Conservation (phyloP, 2,113 vertebrate species). For the Bos javanicus region DNA sequence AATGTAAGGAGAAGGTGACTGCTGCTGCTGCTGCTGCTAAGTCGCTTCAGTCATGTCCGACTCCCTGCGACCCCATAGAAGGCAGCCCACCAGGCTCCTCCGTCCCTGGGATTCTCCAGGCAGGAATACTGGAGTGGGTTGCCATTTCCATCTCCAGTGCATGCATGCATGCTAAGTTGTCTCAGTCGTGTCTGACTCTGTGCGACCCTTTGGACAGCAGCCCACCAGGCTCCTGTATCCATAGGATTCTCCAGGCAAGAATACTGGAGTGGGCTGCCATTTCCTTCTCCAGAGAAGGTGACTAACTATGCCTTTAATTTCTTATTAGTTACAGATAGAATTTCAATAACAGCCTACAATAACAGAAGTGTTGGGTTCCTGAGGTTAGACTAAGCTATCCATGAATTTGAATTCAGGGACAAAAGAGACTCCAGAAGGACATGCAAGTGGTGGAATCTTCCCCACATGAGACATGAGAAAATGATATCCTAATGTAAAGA, state of each 20-base stretch:
- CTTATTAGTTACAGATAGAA: slow-evolving; percentile 16
- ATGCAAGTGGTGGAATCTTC: not conserved
- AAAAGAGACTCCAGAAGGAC: not conserved
- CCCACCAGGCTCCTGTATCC: not conserved
- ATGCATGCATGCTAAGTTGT: not conserved
- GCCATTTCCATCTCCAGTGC: not conserved
- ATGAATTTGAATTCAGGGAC: not conserved
- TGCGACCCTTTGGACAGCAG: not conserved
- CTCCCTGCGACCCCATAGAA: rapidly evolving
- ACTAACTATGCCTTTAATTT: slow-evolving; percentile 5
- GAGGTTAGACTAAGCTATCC: not conserved
- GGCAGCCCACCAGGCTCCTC: not conserved
- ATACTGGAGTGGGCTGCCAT: not conserved
- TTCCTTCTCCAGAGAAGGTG: not conserved
- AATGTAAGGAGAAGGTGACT: not conserved
- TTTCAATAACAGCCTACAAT: not conserved
- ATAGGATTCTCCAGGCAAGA: not conserved
- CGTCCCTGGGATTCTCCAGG: not conserved
- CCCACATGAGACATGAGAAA: not conserved
- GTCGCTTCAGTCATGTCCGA: not conserved
- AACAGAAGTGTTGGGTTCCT: not conserved
- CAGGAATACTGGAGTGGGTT: not conserved
- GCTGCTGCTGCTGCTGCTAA: not conserved
- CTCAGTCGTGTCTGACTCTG: not conserved
- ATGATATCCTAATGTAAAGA: not conserved